Base-by-base conservation (phyloP, 2,797 vertebrate species). In the Diglossa cyanea region DNA sequence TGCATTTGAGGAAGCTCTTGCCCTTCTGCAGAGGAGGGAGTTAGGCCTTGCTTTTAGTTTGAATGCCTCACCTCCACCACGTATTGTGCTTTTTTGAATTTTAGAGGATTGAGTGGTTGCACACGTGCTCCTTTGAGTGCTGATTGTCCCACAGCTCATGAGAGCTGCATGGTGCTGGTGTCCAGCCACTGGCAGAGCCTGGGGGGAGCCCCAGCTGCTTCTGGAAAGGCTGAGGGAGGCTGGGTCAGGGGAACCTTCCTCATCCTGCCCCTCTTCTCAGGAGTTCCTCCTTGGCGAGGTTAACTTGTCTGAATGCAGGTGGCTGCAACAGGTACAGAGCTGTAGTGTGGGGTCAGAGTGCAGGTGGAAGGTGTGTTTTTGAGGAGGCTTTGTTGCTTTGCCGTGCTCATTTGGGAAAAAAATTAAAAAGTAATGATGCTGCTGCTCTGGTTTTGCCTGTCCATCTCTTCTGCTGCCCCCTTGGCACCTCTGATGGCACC, bases 141-240 rank as follows among this genome's bases (percentile, higher is more conserved):
- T 10, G 47, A 13, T 31, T 0, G 0, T 50, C 68, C 48, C 0
- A 3, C 37, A 74, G 73, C 61, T 63, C 2, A 0, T 0, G 0
- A 23, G 47, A 42, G 40, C 84, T 62, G 51, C 0, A 0, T 1
- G 7, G 39, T 81, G 78, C 44, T 45, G 87, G 13, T 5, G 1
- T 19, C 35, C 62, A 55, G 89, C 62, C 42, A 2, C 51, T 10
- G 2, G 42, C 79, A 11, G 1, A 11, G 65, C 61, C 6, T 2
- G 30, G 21, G 37, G 76, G 61, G 24, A 86, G 44, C 54, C 57
- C 65, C 2, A 4, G 57, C 68, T 82, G 84, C 63, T 75, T 40
- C 47, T 2, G 3, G 50, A 42, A 77, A 19, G 66, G 70, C 51
- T 61, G 54, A 47, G 26, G 15, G 70, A 55, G 39, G 60, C 55